These are phyloP conservation scores for Euura saliciscinereae DNA, from an alignment of 1,140 invertebrate species.

Conservation along the genomic window DNA sequence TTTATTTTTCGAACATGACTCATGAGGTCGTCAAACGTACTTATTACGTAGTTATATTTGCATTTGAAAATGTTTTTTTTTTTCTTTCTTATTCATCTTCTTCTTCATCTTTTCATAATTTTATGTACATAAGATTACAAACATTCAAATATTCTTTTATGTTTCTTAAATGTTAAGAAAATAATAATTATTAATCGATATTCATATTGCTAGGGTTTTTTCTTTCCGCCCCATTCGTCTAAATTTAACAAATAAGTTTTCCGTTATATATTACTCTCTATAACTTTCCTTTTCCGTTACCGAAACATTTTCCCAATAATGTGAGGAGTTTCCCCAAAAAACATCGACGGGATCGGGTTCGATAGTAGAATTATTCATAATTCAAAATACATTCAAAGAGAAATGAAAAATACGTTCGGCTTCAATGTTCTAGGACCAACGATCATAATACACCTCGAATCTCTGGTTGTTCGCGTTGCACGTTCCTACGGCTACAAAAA, in stretches of 20 bases:
- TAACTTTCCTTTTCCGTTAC: conserved; percentile 10
- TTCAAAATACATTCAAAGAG: no score
- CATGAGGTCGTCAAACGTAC: conserved; percentile 31
- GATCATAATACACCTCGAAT: background rate
- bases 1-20: conserved; percentile 33
- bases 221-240: conserved; percentile 12
- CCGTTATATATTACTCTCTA: conserved; percentile 11
- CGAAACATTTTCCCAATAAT: background rate
- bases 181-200: conserved; percentile 35
- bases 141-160: conserved; percentile 43
- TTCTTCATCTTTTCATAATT: conserved; percentile 24
- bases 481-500: background rate
- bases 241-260: conserved; percentile 23
- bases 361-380: no score
- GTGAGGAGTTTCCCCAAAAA: background rate
- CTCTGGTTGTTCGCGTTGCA: background rate
- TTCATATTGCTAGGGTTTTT: conserved; percentile 34
- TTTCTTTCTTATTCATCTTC: conserved; percentile 10
- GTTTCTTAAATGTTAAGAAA: conserved; percentile 31
- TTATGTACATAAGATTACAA: conserved; percentile 51
- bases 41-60: conserved; percentile 25
- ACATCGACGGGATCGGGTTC: background rate
- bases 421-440: background rate
- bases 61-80: conserved; percentile 29
- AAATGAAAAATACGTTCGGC: no score